Evolutionary conservation across 2,797 vertebrate species (phyloP).

Genomic region (Pipistrellus pipistrellus): DNA sequence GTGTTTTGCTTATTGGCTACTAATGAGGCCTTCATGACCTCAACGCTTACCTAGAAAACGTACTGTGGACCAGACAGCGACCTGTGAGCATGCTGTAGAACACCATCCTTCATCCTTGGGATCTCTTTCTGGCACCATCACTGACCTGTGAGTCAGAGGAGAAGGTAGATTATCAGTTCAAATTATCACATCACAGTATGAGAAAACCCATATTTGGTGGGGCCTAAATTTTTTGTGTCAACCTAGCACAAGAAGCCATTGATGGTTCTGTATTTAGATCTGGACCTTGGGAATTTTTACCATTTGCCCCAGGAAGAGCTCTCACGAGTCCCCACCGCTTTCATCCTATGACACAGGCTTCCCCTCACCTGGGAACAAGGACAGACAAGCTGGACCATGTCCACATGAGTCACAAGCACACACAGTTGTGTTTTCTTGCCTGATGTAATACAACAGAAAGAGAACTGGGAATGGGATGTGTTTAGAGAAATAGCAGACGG

Average conservation of each 20-base stretch:
- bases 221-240: not conserved
- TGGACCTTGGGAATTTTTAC: not conserved
- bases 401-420: not conserved
- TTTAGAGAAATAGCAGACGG: constrained; percentile 58
- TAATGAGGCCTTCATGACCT: not conserved
- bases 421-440: constrained; percentile 19
- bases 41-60: constrained; percentile 23
- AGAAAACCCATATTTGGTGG: not conserved
- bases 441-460: not conserved
- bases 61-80: not conserved
- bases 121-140: not conserved
- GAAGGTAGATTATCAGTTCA: not conserved
- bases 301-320: not conserved
- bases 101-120: not conserved
- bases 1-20: not conserved
- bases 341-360: not conserved
- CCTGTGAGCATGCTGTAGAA: not conserved
- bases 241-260: not conserved
- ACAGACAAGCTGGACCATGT: not conserved
- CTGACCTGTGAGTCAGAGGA: constrained; percentile 8
- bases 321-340: not conserved
- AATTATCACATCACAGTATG: not conserved
- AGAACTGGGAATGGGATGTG: not conserved
- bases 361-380: not conserved
- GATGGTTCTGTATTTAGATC: not conserved